Percentiles rank a stretch among this genome's conserved stretches.
Conservation (phyloP, 2,113 vertebrate genomes). For the Lagopus muta region DNA sequence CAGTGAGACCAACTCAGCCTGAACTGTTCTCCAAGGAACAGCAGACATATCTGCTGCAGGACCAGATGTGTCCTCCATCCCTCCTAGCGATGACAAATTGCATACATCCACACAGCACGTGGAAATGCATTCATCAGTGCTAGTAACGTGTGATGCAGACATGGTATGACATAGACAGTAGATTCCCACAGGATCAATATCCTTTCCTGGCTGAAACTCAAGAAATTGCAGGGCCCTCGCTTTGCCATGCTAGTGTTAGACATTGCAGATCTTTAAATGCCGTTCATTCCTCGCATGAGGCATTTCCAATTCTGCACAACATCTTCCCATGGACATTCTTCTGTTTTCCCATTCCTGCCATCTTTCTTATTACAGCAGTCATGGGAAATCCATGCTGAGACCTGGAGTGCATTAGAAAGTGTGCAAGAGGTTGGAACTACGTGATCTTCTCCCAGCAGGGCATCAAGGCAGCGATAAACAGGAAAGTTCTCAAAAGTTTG, state of each 20-base stretch:
- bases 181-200: neutral
- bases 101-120: neutral
- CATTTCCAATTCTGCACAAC: neutral
- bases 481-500: neutral
- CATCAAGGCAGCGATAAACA: neutral
- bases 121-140: neutral
- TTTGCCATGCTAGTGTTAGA: neutral
- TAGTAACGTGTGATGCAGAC: too few species aligned
- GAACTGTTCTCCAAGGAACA: neutral
- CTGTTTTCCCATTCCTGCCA: neutral
- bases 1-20: neutral
- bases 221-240: neutral
- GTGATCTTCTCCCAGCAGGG: neutral
- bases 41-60: neutral
- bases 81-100: neutral
- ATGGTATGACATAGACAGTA: too few species aligned
- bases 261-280: neutral
- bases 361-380: neutral
- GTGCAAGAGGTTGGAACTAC: too few species aligned
- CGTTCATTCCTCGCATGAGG: neutral
- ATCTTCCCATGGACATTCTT: accelerated
- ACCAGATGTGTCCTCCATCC: neutral
- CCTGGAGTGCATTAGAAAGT: neutral
- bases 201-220: too few species aligned
- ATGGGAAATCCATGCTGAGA: neutral